These are phyloP conservation scores for Ceratothoa steindachneri DNA, from an alignment of 2,888 invertebrate species.

Conservation along the genomic window DNA sequence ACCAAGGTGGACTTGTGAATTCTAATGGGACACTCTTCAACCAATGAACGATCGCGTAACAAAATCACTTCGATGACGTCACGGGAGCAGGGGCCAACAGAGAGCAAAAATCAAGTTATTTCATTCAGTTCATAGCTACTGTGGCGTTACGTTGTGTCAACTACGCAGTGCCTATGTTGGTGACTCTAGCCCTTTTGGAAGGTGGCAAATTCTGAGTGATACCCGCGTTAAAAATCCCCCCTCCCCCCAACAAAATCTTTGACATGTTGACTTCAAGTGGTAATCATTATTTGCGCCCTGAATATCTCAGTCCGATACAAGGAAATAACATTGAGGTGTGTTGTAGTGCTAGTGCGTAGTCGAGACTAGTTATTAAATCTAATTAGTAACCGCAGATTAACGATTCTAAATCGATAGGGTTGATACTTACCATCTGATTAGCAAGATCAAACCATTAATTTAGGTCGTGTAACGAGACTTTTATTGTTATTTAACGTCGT, in stretches of 20 bases:
- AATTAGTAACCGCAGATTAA: not conserved
- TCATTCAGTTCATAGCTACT: constrained; percentile 46
- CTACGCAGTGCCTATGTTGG: constrained; percentile 7
- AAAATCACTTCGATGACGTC: constrained; percentile 38
- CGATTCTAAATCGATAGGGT: not conserved
- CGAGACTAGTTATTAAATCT: not conserved
- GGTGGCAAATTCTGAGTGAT: not conserved
- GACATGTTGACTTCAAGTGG: constrained; percentile 78
- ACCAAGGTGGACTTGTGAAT: constrained; percentile 23
- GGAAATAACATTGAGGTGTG: constrained; percentile 76
- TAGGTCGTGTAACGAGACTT: not conserved
- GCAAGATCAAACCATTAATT: not conserved
- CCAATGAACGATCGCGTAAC: constrained; percentile 39
- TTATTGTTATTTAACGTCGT: not conserved
- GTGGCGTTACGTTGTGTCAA: constrained; percentile 30
- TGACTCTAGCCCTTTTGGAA: not conserved
- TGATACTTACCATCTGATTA: no score
- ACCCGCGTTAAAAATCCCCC: no score
- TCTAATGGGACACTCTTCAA: constrained; percentile 43
- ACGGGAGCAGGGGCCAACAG: constrained; percentile 26
- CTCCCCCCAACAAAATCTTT: not conserved
- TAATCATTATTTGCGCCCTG: constrained; percentile 91
- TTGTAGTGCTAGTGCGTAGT: constrained; percentile 51
- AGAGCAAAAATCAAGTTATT: constrained; percentile 46
- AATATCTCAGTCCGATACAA: constrained; percentile 85